phyloP scores from a whole-genome alignment of 2,797 vertebrate genomes.

The Sciurus vulgaris region DNA sequence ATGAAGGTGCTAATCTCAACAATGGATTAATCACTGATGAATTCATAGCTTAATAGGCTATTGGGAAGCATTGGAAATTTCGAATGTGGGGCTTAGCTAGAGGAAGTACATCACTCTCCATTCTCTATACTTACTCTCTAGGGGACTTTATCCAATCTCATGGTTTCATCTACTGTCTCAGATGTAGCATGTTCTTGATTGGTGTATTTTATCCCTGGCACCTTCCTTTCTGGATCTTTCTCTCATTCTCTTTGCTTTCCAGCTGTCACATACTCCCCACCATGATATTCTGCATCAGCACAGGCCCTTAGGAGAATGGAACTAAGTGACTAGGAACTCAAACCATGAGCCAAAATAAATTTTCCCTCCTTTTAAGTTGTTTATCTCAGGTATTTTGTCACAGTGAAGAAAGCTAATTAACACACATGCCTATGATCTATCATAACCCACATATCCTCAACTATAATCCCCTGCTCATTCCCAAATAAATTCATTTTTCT shows the following conservation, averaged over 20 bases:
- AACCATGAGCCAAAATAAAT: too few relatives aligned
- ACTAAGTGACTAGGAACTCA: too few relatives aligned
- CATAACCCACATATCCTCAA: background rate
- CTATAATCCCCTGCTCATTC: background rate
- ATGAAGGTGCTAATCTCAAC: background rate
- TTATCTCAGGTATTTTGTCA: background rate
- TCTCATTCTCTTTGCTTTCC: too few relatives aligned
- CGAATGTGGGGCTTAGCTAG: background rate
- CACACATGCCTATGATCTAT: background rate
- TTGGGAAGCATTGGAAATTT: background rate
- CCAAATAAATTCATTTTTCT: background rate
- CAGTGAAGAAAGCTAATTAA: background rate
- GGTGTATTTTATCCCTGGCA: background rate
- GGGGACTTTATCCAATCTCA: too few relatives aligned
- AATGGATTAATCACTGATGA: background rate
- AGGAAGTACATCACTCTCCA: background rate
- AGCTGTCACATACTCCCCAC: too few relatives aligned
- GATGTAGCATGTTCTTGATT: background rate
- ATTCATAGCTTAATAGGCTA: background rate
- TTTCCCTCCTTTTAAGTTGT: background rate
- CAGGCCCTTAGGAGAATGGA: too few relatives aligned
- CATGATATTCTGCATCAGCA: too few relatives aligned
- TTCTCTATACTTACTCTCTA: too few relatives aligned
- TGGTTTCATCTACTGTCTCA: too few relatives aligned
- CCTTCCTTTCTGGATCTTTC: background rate